Evolutionary conservation across 2,113 vertebrate genomes (phyloP).

Genomic region (Coracopsis vasa): DNA sequence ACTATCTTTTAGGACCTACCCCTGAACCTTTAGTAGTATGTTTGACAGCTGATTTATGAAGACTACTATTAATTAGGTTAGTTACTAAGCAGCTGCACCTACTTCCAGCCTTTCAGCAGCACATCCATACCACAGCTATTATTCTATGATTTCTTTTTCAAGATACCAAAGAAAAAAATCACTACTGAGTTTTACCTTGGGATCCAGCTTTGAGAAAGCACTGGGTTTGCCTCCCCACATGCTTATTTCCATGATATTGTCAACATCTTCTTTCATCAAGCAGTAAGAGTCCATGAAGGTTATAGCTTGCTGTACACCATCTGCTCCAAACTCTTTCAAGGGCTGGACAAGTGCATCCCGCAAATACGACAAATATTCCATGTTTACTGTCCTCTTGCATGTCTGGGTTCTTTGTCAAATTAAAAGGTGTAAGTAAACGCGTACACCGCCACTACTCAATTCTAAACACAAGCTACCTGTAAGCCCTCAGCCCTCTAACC

Average conservation of each 20-base stretch:
- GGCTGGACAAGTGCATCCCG: slow-evolving; percentile 84
- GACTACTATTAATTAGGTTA: neutral
- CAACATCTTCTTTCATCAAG: slow-evolving; percentile 91
- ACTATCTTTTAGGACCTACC: neutral
- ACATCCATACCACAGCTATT: neutral
- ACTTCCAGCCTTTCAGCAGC: neutral
- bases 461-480: neutral
- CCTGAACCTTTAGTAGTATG: neutral
- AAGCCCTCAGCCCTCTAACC: no score
- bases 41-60: neutral
- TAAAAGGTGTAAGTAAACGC: neutral
- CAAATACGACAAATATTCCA: slow-evolving; percentile 88
- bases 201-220: slow-evolving; percentile 89
- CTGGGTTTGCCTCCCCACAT: slow-evolving; percentile 87
- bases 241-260: slow-evolving; percentile 94
- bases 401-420: slow-evolving; percentile 79
- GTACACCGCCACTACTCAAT: neutral
- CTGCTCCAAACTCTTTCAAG: slow-evolving; percentile 76
- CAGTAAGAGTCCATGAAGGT: slow-evolving; percentile 89
- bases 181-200: slow-evolving; percentile 81
- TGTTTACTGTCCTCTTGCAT: slow-evolving; percentile 87
- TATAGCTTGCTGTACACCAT: slow-evolving; percentile 83
- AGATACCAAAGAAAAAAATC: fast-evolving
- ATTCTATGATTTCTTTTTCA: neutral
- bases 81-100: neutral